Conservation (phyloP, 2,888 invertebrate species). For the Ditula angustiorana region DNA sequence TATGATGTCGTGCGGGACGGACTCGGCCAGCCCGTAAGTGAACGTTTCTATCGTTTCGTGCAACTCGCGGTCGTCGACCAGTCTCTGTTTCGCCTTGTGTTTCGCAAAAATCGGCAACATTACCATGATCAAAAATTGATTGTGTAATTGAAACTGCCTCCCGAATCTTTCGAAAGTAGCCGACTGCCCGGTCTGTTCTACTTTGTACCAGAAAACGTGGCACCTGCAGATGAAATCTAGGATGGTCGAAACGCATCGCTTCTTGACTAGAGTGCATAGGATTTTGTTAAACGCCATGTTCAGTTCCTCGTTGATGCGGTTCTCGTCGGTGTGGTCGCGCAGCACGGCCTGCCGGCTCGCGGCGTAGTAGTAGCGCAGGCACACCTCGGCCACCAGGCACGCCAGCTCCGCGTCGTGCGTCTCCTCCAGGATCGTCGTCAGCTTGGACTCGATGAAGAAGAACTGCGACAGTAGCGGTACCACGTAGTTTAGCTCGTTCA, state of each 20-base stretch:
- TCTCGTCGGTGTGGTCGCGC: slow-evolving; percentile 19
- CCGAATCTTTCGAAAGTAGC: slow-evolving; percentile 54
- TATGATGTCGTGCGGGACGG: slow-evolving; percentile 11
- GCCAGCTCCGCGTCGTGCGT: slow-evolving; percentile 31
- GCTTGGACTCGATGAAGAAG: slow-evolving; percentile 31
- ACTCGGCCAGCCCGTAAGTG: slow-evolving; percentile 7
- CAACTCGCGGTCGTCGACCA: slow-evolving; percentile 10
- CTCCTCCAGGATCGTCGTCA: slow-evolving; percentile 28
- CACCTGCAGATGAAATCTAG: slow-evolving; percentile 51
- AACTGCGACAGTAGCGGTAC: slow-evolving; percentile 41
- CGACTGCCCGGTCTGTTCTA: slow-evolving; percentile 44
- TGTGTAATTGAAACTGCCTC: slow-evolving; percentile 48
- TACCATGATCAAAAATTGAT: slow-evolving; percentile 52
- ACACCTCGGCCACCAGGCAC: slow-evolving; percentile 32
- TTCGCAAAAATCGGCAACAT: slow-evolving; percentile 47
- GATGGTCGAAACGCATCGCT: slow-evolving; percentile 46
- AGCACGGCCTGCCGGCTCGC: slow-evolving; percentile 7
- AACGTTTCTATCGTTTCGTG: slow-evolving; percentile 15
- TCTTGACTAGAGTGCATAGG: slow-evolving; percentile 44
- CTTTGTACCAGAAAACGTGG: slow-evolving; percentile 51
- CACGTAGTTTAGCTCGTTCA: slow-evolving; percentile 47
- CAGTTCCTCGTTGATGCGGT: slow-evolving; percentile 50
- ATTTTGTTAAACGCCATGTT: slow-evolving; percentile 47
- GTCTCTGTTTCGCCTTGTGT: not conserved
- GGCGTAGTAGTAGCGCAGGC: slow-evolving; percentile 32